A percentile compares a stretch with the other conserved stretches of the same genome.
These are phyloP conservation scores for Hirtodrosophila confusa DNA, from an alignment of 2,888 invertebrate genomes.

Conservation along the genomic window DNA sequence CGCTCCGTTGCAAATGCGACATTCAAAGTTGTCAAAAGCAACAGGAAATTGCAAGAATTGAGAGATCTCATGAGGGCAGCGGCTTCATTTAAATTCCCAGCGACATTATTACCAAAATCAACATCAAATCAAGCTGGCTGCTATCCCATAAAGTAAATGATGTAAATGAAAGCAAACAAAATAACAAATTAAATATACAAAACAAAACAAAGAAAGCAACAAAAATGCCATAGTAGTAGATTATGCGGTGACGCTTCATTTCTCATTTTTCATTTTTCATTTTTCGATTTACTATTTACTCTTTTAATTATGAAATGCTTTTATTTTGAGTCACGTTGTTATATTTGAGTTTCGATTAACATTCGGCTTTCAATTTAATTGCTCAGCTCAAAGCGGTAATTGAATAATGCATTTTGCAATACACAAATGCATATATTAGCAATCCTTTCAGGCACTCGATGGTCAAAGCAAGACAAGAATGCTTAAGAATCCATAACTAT, in stretches of 20 bases:
- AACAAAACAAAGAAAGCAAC: not conserved
- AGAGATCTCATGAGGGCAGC: not conserved
- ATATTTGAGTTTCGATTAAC: constrained; percentile 37
- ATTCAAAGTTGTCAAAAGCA: constrained; percentile 28
- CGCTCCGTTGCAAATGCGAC: constrained; percentile 25
- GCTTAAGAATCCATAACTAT: no score
- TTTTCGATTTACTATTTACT: not conserved
- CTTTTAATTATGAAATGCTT: no score
- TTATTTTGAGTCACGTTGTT: no score
- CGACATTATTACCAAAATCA: constrained; percentile 21
- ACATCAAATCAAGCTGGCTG: constrained; percentile 13
- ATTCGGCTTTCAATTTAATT: constrained; percentile 28
- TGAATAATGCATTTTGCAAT: constrained; percentile 13
- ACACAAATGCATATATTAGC: not conserved
- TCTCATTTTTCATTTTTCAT: no score
- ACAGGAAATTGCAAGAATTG: constrained; percentile 26
- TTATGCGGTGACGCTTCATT: no score
- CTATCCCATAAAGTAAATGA: no score
- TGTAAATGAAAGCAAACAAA: not conserved
- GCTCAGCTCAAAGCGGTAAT: constrained; percentile 7
- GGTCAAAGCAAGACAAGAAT: no score
- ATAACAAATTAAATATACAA: not conserved
- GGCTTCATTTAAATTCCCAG: constrained; percentile 15
- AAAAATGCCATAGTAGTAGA: constrained; percentile 5
- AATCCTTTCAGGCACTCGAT: no score